Evolutionary conservation across 1,140 invertebrate genomes (phyloP).

Genomic region (Ladona fulva): DNA sequence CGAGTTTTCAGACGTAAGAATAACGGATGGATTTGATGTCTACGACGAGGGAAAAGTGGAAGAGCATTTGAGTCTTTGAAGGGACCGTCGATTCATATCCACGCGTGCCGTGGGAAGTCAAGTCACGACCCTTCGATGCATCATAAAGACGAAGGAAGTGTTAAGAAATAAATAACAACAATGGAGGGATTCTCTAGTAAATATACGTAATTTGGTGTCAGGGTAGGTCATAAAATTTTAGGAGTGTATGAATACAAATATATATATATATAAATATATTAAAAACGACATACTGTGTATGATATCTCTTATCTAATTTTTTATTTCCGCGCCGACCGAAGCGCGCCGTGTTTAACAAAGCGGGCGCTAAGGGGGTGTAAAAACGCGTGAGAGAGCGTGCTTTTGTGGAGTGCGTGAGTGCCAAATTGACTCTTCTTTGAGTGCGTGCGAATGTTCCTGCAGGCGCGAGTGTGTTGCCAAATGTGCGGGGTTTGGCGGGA

Average conservation of each 20-base stretch:
- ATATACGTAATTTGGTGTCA: slow-evolving; percentile 48
- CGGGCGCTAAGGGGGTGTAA: neutral
- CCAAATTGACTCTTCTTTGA: neutral
- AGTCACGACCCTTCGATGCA: neutral
- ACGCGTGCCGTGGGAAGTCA: neutral
- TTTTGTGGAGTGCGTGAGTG: slow-evolving; percentile 7
- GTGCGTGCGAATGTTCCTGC: neutral
- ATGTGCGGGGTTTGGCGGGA: neutral
- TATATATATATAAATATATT: neutral
- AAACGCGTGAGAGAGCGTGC: neutral
- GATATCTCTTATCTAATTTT: slow-evolving; percentile 8
- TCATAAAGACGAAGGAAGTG: slow-evolving; percentile 31
- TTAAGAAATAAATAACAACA: neutral
- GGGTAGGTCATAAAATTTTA: slow-evolving; percentile 35
- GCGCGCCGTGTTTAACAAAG: neutral
- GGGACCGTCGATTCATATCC: neutral
- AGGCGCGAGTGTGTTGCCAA: neutral
- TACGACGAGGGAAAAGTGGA: no score
- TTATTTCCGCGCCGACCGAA: slow-evolving; percentile 3
- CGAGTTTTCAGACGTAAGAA: no score
- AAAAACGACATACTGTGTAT: slow-evolving; percentile 10
- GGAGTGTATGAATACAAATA: neutral
- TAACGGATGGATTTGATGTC: no score
- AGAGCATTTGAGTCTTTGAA: no score
- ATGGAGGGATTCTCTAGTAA: slow-evolving; percentile 20